A percentile compares a stretch with the other conserved stretches of the same genome.
These are phyloP conservation scores for Dicerorhinus sumatrensis DNA, from an alignment of 2,113 vertebrate genomes.

Conservation along the genomic window DNA sequence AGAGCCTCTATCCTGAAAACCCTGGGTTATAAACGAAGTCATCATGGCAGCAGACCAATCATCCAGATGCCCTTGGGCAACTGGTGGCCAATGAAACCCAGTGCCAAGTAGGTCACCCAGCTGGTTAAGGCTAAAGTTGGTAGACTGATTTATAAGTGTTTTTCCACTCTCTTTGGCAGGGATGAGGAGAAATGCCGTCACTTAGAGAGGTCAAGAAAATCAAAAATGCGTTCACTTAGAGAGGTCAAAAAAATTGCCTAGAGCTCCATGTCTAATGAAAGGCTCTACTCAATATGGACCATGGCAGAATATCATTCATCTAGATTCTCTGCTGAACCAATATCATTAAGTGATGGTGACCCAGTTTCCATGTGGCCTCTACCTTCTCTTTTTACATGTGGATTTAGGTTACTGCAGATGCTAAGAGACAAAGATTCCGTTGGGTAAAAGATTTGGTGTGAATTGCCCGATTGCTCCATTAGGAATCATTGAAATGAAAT, in stretches of 20 bases:
- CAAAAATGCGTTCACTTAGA: not conserved
- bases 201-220: conserved; percentile 10
- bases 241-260: not conserved
- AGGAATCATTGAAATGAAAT: not conserved
- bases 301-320: conserved; percentile 55
- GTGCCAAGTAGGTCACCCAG: conserved; percentile 57
- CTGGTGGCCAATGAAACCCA: not conserved
- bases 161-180: conserved; percentile 62
- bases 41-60: not conserved
- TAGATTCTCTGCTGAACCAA: conserved; percentile 63
- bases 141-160: not conserved
- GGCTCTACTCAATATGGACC: not conserved
- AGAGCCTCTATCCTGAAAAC: conserved; percentile 37
- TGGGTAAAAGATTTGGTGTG: not conserved
- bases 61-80: not conserved
- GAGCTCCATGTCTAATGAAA: not conserved
- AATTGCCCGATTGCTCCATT: not conserved
- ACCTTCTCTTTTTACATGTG: conserved; percentile 20
- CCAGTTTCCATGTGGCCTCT: not conserved
- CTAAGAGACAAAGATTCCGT: not conserved
- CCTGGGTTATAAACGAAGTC: not conserved
- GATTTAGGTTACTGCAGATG: not conserved
- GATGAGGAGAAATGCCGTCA: not conserved
- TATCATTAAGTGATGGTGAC: conserved; percentile 30
- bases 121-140: not conserved